A percentile compares a stretch with the other conserved stretches of the same genome.
These are phyloP conservation scores for Lycopodina hypogea DNA, from an alignment of 37 sponge, comb jelly and placozoan species.

Conservation along the genomic window DNA sequence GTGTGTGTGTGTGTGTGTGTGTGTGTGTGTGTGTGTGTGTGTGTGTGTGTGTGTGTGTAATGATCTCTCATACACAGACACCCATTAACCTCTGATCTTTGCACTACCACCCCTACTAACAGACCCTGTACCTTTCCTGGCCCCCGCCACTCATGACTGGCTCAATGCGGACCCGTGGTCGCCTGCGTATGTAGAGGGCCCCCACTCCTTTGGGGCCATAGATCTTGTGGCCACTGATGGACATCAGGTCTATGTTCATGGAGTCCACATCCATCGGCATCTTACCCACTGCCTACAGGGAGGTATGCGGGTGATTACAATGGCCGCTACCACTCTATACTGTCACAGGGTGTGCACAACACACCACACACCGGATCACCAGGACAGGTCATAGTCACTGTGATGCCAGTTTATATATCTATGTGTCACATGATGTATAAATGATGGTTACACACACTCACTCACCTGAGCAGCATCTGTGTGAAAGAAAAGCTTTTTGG, in stretches of 20 bases:
- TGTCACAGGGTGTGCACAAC: too few species aligned
- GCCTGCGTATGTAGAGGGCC: constrained; percentile 90
- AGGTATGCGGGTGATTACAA: too few species aligned
- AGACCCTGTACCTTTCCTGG: constrained; percentile 89
- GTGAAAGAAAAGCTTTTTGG: constrained; percentile 90
- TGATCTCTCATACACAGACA: too few species aligned
- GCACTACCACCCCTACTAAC: too few species aligned
- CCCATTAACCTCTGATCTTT: too few species aligned
- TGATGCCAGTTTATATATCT: too few species aligned
- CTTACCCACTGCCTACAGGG: constrained; percentile 82
- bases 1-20: too few species aligned
- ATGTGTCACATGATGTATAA: too few species aligned
- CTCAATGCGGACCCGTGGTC: constrained; percentile 95
- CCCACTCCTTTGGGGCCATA: constrained; percentile 99
- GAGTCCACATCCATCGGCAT: constrained; percentile 86
- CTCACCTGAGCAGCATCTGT: constrained; percentile 97
- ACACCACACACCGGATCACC: too few species aligned
- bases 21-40: too few species aligned
- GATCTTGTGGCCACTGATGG: constrained; percentile 99
- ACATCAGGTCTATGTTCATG: constrained; percentile 95
- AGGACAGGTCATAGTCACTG: too few species aligned
- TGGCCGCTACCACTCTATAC: not conserved
- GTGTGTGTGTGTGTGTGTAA: too few species aligned
- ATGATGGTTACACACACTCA: not conserved
- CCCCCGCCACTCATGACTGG: constrained; percentile 97